Percentiles rank a stretch among this genome's conserved stretches.
Evolutionary conservation across 2,113 vertebrate genomes (phyloP).

Genomic region (Glaucidium brasilianum): DNA sequence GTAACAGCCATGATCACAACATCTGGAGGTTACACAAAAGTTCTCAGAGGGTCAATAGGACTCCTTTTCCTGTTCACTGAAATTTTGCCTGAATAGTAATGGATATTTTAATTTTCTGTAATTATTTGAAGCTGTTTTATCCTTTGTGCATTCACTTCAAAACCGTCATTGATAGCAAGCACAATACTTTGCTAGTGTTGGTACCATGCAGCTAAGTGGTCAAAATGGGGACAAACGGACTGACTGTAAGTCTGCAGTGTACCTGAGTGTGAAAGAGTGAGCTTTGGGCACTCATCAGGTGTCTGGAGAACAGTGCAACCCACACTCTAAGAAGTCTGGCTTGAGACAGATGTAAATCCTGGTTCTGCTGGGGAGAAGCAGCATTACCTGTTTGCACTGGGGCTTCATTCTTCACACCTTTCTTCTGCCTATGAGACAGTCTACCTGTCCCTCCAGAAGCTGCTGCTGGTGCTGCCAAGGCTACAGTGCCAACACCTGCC

Average conservation of each 20-base stretch:
- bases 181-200: background rate
- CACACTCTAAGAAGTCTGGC: background rate
- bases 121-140: background rate
- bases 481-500: rapidly evolving
- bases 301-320: background rate
- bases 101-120: background rate
- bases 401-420: background rate
- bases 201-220: background rate
- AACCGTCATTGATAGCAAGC: background rate
- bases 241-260: background rate
- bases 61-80: slow-evolving; percentile 1
- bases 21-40: background rate
- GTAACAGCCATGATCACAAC: background rate
- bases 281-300: rapidly evolving
- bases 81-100: background rate
- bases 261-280: background rate
- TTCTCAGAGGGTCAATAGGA: background rate
- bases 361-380: background rate
- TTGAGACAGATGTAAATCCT: background rate
- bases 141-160: background rate
- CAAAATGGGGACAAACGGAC: background rate
- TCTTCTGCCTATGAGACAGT: background rate
- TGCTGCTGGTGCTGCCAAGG: background rate
- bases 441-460: background rate
- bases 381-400: background rate